Base-by-base conservation (phyloP, 2,113 vertebrate species). In the Channa argus region DNA sequence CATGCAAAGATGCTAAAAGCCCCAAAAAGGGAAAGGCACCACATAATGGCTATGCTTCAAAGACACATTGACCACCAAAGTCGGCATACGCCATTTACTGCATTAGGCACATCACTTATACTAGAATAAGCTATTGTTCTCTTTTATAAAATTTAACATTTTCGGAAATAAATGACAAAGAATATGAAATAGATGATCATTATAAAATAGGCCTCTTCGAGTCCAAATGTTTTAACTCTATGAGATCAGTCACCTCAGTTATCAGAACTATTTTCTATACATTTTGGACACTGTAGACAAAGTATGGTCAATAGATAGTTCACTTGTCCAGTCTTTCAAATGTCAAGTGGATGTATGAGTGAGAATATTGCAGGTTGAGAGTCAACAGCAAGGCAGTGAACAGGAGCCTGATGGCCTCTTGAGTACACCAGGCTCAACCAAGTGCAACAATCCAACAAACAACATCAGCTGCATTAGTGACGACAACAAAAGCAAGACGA, bases 401-500 rank as follows among this genome's bases (percentile, higher is more conserved):
- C 83, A 74, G 44, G 56, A 79, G 75, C 86, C 71, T 78, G 87
- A 90, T 87, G 76, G 77, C 52, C 83, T 80, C 86, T 82, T 74
- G 83, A 86, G 77, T 68, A 72, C 49, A 52, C 63, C 60, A 66
- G 59, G 82, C 63, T 81, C 77, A 79, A 60, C 82, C 86, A 85
- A 79, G 77, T 85, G 74, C 73, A 79, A 79, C 86, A 86, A 84
- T 77, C 67, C 77, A 79, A 51, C 84, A 88, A 89, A 91, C 80
- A 83, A 49, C 77, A 74, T 88, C 55, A 79, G 82, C 67, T 9
- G 56, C 83, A 80, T 88, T 76, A 86, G 77, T 62, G 33, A 53
- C 36, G 33, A 58, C 85, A 78, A 74, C 67, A 76, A 63, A 41
- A 63, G 72, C 63, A 36, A 12, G 33, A 76, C 85, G 76, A 90